Conservation (phyloP, 1,140 invertebrate species). For the Semibalanus balanoides region DNA sequence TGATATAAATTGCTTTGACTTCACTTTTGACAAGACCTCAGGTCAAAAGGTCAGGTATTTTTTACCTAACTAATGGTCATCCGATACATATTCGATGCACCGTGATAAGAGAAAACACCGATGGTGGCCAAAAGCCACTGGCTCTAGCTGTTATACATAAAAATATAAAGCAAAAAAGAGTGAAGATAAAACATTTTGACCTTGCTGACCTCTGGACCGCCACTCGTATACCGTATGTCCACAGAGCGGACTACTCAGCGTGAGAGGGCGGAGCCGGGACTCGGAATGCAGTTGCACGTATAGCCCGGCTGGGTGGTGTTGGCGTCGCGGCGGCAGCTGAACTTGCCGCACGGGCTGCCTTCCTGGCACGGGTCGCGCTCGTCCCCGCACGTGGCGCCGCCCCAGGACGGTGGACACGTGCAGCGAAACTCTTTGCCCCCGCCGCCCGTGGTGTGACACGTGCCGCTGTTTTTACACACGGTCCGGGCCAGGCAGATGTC, state of each 20-base stretch:
- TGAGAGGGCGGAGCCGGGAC: background rate
- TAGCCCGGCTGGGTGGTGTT: background rate
- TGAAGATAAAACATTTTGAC: too few species aligned
- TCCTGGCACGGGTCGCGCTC: background rate
- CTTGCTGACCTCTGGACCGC: too few species aligned
- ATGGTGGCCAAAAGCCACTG: too few species aligned
- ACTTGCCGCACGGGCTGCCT: background rate
- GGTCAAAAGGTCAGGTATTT: too few species aligned
- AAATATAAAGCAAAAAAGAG: too few species aligned
- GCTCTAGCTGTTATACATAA: too few species aligned
- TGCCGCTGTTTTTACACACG: slow-evolving; percentile 40
- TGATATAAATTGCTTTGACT: too few species aligned
- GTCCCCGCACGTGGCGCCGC: background rate
- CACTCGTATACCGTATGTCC: too few species aligned
- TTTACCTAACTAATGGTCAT: too few species aligned
- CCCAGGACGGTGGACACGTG: background rate
- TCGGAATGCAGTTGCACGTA: background rate
- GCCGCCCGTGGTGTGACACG: slow-evolving; percentile 16
- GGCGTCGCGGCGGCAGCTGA: background rate
- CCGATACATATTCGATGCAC: too few species aligned
- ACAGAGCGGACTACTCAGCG: background rate
- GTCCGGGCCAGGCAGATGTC: slow-evolving; percentile 27
- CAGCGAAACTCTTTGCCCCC: background rate
- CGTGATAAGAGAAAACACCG: too few species aligned
- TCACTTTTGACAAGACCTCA: too few species aligned